Evolutionary conservation across 2,888 invertebrate species (phyloP).

Genomic region (Tetranychus piercei): DNA sequence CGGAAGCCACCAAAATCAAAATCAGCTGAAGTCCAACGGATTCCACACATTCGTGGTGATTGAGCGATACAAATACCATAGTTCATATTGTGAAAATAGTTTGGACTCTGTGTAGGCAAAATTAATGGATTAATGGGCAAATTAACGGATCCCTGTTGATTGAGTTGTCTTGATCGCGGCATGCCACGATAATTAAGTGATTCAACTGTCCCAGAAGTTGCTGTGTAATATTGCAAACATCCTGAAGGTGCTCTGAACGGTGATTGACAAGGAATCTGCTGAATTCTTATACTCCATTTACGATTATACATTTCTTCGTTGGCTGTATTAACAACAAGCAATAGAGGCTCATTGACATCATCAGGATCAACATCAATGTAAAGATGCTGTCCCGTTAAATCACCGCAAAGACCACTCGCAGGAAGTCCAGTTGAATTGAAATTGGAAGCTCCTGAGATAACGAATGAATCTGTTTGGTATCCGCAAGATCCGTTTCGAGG

Average conservation of each 20-base stretch:
- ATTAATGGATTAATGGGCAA: neutral
- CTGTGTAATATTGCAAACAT: conserved; percentile 23
- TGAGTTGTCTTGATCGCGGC: conserved; percentile 4
- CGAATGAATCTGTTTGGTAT: conserved; percentile 51
- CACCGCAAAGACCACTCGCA: conserved; percentile 53
- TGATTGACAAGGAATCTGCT: conserved; percentile 23
- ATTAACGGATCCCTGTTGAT: conserved; percentile 8
- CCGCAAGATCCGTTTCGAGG: conserved; percentile 45
- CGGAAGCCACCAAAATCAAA: conserved; percentile 22
- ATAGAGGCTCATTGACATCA: conserved; percentile 19
- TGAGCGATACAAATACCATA: conserved; percentile 23
- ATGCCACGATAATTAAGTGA: conserved; percentile 23
- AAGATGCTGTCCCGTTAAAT: conserved; percentile 53
- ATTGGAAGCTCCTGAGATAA: conserved; percentile 31
- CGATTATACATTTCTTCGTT: conserved; percentile 23
- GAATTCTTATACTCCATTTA: conserved; percentile 22
- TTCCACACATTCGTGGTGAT: conserved; percentile 20
- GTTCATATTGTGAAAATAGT: conserved; percentile 23
- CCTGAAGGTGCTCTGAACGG: conserved; percentile 23
- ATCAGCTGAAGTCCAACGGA: conserved; percentile 19
- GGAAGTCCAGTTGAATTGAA: conserved; percentile 24
- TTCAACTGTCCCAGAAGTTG: conserved; percentile 20
- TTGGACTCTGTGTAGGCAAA: conserved; percentile 12
- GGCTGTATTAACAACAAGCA: conserved; percentile 22
- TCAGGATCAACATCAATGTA: conserved; percentile 24